Conservation (phyloP, 37 sponge, comb jelly and placozoan genomes). For the Beroe ovata region DNA sequence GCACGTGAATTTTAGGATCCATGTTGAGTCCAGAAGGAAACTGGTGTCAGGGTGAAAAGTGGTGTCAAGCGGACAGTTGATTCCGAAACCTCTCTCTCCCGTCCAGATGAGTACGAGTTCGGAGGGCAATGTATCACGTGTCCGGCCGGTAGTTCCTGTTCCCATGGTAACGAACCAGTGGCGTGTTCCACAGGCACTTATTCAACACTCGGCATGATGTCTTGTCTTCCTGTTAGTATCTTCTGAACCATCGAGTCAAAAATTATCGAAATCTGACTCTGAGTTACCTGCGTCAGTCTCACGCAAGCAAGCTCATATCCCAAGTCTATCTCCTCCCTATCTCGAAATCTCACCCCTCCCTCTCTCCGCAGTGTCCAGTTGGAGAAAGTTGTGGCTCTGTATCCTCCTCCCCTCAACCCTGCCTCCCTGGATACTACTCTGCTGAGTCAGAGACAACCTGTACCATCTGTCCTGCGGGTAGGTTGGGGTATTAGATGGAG, state of each 20-base stretch:
- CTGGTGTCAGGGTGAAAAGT: too few species aligned
- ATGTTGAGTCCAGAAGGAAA: too few species aligned
- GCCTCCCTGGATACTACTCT: background rate
- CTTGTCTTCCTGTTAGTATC: background rate
- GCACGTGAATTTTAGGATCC: too few species aligned
- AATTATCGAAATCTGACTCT: too few species aligned
- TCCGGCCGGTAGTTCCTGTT: conserved; percentile 2
- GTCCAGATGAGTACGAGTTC: conserved; percentile 31
- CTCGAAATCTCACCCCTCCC: too few species aligned
- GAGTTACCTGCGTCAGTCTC: too few species aligned
- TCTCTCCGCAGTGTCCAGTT: conserved; percentile 2
- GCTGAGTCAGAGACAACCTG: background rate
- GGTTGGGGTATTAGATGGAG: too few species aligned
- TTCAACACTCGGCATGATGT: conserved; percentile 43
- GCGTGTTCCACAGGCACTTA: background rate
- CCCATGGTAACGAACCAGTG: conserved; percentile 12
- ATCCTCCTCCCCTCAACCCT: background rate
- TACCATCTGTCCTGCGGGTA: conserved; percentile 44
- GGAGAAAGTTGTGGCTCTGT: background rate
- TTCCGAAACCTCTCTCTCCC: too few species aligned
- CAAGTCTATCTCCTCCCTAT: too few species aligned
- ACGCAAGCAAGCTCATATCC: too few species aligned
- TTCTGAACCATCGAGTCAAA: too few species aligned
- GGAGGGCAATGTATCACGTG: background rate
- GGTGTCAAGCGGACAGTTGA: too few species aligned